phyloP scores from a whole-genome alignment of 2,113 vertebrate genomes.

The Psilopsiagon aurifrons region DNA sequence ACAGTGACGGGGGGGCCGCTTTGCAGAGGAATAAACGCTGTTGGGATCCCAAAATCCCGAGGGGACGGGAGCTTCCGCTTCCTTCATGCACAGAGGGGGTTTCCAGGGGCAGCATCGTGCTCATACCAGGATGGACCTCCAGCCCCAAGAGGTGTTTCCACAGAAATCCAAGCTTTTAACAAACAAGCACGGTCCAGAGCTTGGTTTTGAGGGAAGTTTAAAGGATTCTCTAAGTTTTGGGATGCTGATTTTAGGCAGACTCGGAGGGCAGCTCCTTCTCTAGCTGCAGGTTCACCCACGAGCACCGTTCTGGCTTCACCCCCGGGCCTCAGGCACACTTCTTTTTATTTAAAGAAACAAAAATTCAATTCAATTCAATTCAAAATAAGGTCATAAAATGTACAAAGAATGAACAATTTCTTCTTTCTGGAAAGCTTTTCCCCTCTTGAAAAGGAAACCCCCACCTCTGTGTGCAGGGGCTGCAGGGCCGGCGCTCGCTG shows the following conservation, averaged over 20 bases:
- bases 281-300: background rate
- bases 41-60: background rate
- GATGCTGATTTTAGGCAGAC: background rate
- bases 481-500: constrained; percentile 28
- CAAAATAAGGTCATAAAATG: background rate
- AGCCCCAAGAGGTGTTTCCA: background rate
- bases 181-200: background rate
- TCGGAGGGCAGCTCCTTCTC: background rate
- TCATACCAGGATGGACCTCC: background rate
- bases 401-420: accelerated
- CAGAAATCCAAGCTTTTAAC: background rate
- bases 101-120: background rate
- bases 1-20: constrained; percentile 62
- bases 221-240: accelerated
- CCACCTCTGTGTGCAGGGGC: background rate
- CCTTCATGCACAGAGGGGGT: background rate
- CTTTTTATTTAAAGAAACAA: background rate
- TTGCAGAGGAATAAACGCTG: constrained; percentile 1
- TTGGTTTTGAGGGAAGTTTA: background rate
- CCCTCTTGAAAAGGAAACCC: accelerated
- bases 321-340: background rate
- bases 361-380: background rate
- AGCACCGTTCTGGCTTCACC: background rate
- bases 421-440: background rate
- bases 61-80: background rate